Evolutionary conservation across 2,888 invertebrate species (phyloP).

Genomic region (Theretra japonica): DNA sequence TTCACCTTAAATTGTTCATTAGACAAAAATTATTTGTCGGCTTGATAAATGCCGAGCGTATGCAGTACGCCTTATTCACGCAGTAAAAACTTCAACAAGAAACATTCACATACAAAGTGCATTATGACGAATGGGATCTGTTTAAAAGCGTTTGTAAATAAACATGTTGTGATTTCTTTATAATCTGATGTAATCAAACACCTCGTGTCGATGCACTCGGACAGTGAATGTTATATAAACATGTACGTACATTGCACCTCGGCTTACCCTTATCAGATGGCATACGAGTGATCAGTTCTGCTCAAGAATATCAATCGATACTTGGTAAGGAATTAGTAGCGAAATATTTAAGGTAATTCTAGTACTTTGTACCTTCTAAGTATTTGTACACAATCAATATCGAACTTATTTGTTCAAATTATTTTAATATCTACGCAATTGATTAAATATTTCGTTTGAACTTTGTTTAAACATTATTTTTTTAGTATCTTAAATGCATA

Average conservation of each 20-base stretch:
- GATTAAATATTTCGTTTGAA: no score
- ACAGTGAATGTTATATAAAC: slow-evolving; percentile 37
- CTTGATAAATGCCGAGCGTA: slow-evolving; percentile 5
- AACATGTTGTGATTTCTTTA: slow-evolving; percentile 43
- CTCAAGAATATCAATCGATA: neutral
- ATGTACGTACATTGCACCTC: slow-evolving; percentile 3
- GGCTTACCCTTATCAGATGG: neutral
- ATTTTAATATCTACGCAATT: no score
- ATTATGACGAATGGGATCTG: slow-evolving; percentile 37
- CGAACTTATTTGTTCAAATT: no score
- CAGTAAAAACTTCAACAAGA: slow-evolving; percentile 47
- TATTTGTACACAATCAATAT: no score
- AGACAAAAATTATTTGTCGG: neutral
- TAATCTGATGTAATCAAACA: slow-evolving; percentile 45
- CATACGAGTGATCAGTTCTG: neutral
- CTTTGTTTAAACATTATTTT: no score
- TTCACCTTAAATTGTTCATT: slow-evolving; percentile 2
- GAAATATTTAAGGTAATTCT: no score
- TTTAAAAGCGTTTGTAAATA: slow-evolving; percentile 41
- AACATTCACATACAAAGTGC: slow-evolving; percentile 29
- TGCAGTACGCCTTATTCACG: slow-evolving; percentile 34
- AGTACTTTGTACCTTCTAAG: no score
- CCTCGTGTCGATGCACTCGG: slow-evolving; percentile 43
- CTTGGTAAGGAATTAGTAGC: neutral
- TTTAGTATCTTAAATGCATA: no score